These are phyloP conservation scores for Pomacea maculata DNA, from an alignment of 1,140 invertebrate genomes.

Conservation along the genomic window DNA sequence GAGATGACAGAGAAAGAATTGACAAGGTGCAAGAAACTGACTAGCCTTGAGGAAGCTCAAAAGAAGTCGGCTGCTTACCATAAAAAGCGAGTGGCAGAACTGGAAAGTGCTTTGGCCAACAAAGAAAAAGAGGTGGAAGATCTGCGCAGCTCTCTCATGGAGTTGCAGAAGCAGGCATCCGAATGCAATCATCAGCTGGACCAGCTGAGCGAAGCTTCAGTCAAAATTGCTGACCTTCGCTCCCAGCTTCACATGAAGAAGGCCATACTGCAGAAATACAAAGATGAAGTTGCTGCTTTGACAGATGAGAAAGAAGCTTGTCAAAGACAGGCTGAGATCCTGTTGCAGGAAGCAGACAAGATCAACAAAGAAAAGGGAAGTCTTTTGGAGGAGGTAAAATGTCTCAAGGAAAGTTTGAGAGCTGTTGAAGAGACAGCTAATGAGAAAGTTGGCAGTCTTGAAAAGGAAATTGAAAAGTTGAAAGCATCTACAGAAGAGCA, in stretches of 20 bases:
- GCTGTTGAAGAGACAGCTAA: constrained; percentile 17
- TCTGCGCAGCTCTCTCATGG: neutral
- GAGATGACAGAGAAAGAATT: no score
- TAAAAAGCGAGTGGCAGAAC: constrained; percentile 21
- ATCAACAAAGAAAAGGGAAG: constrained; percentile 18
- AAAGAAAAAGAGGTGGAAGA: constrained; percentile 21
- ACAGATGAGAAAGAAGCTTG: constrained; percentile 15
- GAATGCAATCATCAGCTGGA: constrained; percentile 6
- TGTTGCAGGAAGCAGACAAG: constrained; percentile 20
- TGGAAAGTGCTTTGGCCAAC: constrained; percentile 4
- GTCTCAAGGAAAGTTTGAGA: constrained; percentile 17
- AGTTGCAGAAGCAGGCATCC: neutral
- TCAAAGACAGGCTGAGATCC: constrained; percentile 20
- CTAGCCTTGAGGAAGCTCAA: constrained; percentile 17
- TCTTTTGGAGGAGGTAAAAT: constrained; percentile 11
- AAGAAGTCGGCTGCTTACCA: constrained; percentile 13
- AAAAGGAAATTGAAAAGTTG: constrained; percentile 24
- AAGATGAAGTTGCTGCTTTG: constrained; percentile 20
- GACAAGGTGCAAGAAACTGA: constrained; percentile 5
- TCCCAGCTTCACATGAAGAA: constrained; percentile 39
- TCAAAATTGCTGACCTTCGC: constrained; percentile 37
- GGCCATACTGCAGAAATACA: constrained; percentile 34
- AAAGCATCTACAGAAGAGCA: constrained; percentile 16
- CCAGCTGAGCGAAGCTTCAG: constrained; percentile 23
- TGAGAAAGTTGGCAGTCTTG: constrained; percentile 11